Conservation (phyloP, 2,797 vertebrate genomes). For the Typhlichthys eigenmanni region DNA sequence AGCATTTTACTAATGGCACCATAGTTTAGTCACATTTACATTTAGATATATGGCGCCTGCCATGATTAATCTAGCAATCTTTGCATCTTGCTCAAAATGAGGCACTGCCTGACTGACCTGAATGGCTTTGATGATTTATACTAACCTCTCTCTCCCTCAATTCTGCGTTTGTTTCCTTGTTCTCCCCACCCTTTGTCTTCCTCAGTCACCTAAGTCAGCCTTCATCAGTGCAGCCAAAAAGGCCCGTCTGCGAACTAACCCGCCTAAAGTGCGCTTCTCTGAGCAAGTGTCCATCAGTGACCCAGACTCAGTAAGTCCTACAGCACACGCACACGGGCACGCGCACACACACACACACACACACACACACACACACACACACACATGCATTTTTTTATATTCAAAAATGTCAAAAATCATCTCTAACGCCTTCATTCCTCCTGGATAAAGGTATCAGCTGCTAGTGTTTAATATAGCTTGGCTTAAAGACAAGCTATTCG, state of each 20-base stretch:
- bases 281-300: constrained; percentile 95
- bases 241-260: constrained; percentile 92
- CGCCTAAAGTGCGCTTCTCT: constrained; percentile 95
- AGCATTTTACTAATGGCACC: too few relatives aligned
- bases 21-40: too few relatives aligned
- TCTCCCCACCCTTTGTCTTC: constrained; percentile 48
- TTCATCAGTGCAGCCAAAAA: constrained; percentile 99
- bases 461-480: constrained; percentile 17
- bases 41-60: too few relatives aligned
- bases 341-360: background rate
- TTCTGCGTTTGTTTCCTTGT: constrained; percentile 37
- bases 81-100: too few relatives aligned
- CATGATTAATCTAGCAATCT: too few relatives aligned
- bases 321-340: constrained; percentile 11
- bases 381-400: constrained; percentile 24
- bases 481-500: constrained; percentile 33
- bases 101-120: too few relatives aligned
- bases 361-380: too few relatives aligned
- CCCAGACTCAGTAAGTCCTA: constrained; percentile 88
- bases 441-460: constrained; percentile 7
- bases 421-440: constrained; percentile 19
- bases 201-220: constrained; percentile 96
- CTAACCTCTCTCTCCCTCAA: constrained; percentile 37
- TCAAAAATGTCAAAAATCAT: constrained; percentile 5
- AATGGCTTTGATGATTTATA: background rate